Evolutionary conservation across 2,797 vertebrate species (phyloP), one percentile per base, ranked within the genome.

Genomic region (Pampus argenteus): DNA sequence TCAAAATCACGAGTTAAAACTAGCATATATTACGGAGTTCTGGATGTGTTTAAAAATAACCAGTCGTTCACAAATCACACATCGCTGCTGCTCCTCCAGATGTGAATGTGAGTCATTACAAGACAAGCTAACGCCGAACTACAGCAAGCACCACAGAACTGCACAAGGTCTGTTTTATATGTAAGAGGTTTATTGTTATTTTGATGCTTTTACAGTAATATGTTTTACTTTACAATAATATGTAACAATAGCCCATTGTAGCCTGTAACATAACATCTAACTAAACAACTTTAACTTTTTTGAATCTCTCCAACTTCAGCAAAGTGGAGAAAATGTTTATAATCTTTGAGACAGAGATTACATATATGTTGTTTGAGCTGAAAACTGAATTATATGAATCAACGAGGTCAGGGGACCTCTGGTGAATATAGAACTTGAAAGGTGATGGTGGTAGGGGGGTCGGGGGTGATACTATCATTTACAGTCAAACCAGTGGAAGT

Each of bases 161-260:
- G 10, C 38, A 55, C 54, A 81, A 52, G 82, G 77, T 89, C 49
- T 71, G 85, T 17, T 48, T 56, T 22, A 25, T 40, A 42, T 5
- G 0, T 15, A 9, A 34, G 3, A 23, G 2, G 9, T 36, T 44
- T 34, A 1, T 23, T 18, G 6, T 15, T 3, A 6, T 55, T 56
- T 29, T 38, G 2, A 58, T 3, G 14, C 10, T 57, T 23, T 5
- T 3, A 57, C 6, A 6, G 4, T 11, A 14, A 36, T 48, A 7
- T 31, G 31, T n/a, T 42, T 5, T 28, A 28, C 2, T 6, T 23
- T 15, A 6, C 6, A 3, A 22, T 2, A 13, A 23, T 23, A 28
- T 26, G 8, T 26, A 3, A 42, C 6, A 28, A 40, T 15, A 18
- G 20, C 14, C 8, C 38, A 11, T 14, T 15, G 5, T 28, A 2